Evolutionary conservation across 2,113 vertebrate genomes (phyloP).

Genomic region (Tenebrosternarchus preto): DNA sequence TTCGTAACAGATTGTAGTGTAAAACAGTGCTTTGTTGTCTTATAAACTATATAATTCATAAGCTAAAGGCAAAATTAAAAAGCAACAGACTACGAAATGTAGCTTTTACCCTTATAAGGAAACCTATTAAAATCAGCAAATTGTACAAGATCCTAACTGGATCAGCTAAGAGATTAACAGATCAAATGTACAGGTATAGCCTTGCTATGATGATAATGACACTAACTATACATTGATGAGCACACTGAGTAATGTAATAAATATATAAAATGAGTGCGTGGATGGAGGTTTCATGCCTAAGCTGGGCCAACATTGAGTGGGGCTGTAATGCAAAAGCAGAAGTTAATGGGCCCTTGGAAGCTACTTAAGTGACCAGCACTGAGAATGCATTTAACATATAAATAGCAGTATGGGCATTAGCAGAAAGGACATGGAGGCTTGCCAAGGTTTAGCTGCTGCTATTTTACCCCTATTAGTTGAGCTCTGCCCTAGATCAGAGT

Average conservation of each 20-base stretch:
- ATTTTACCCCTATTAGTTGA: slow-evolving; percentile 15
- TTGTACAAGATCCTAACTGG: neutral
- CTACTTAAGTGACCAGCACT: neutral
- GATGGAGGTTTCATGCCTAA: neutral
- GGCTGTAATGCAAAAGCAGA: neutral
- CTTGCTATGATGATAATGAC: neutral
- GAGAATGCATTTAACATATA: neutral
- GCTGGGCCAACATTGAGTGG: neutral
- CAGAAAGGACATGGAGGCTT: neutral
- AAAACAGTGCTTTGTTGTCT: neutral
- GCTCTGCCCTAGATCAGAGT: slow-evolving; percentile 27
- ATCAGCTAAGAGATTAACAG: neutral
- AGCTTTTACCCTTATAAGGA: too few relatives aligned
- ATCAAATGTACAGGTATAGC: neutral
- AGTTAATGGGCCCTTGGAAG: neutral
- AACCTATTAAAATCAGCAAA: neutral
- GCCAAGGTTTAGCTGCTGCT: slow-evolving; percentile 28
- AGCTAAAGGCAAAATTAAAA: neutral
- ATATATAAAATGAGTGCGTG: neutral
- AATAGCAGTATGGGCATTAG: slow-evolving; percentile 17
- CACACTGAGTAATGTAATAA: too few relatives aligned
- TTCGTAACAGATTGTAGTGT: neutral
- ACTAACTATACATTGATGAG: too few relatives aligned
- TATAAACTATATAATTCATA: neutral
- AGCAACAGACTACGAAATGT: too few relatives aligned